Conservation (phyloP, 2,113 vertebrate species). For the Procavia capensis region DNA sequence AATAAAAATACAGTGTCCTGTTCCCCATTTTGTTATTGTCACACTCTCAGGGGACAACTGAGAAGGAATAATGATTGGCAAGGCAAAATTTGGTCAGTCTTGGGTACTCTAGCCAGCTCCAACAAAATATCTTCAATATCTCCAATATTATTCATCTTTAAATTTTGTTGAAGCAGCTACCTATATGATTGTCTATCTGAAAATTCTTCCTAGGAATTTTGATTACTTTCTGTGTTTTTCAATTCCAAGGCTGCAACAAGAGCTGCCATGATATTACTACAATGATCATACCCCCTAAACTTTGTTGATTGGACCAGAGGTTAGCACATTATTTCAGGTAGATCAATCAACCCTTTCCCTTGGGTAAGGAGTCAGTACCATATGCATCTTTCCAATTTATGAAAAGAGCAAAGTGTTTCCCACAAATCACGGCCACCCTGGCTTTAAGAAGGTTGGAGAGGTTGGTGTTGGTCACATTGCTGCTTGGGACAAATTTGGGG, state of each 20-base stretch:
- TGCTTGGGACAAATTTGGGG: neutral
- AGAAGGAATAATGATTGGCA: neutral
- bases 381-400: neutral
- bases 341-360: neutral
- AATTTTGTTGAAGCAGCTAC: neutral
- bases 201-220: constrained; percentile 36
- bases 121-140: neutral
- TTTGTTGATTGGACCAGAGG: neutral
- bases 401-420: neutral
- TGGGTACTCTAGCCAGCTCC: neutral
- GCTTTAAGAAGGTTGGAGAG: neutral
- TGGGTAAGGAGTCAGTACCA: neutral
- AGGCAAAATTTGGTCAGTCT: neutral
- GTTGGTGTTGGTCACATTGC: neutral
- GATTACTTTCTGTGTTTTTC: neutral
- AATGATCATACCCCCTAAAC: neutral
- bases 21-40: constrained; percentile 11
- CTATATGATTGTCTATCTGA: neutral
- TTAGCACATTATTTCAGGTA: neutral
- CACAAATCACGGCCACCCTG: neutral
- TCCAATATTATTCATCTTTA: neutral
- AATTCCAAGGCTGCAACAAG: neutral
- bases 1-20: neutral
- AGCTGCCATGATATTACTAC: neutral
- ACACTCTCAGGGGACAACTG: neutral